Evolutionary conservation across 1,140 invertebrate genomes (phyloP).

Genomic region (Oryzaephilus surinamensis): DNA sequence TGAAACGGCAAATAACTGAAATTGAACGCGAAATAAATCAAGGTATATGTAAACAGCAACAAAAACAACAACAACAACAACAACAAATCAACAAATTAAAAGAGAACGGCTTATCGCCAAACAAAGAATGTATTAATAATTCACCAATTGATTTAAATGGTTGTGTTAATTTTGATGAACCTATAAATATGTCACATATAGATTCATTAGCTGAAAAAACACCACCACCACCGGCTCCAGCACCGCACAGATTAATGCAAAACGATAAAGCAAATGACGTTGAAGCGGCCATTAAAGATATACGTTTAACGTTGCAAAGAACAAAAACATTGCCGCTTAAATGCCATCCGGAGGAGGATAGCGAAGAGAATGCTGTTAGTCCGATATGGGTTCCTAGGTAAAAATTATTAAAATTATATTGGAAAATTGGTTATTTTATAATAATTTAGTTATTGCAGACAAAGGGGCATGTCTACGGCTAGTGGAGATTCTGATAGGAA

Average conservation of each 20-base stretch:
- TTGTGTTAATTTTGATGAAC: constrained; percentile 37
- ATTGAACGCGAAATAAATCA: constrained; percentile 63
- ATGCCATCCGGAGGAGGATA: constrained; percentile 33
- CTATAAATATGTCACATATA: no score
- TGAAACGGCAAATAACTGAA: constrained; percentile 64
- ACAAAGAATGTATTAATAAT: constrained; percentile 20
- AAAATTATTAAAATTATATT: constrained; percentile 19
- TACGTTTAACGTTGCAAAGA: constrained; percentile 64
- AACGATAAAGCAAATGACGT: constrained; percentile 42
- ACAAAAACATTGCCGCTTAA: constrained; percentile 57
- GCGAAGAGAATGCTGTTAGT: constrained; percentile 36
- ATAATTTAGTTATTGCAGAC: constrained; percentile 13
- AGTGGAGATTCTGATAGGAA: constrained; percentile 36
- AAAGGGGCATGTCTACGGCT: constrained; percentile 33
- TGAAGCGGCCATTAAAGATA: constrained; percentile 72
- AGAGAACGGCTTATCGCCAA: constrained; percentile 31
- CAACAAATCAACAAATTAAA: constrained; percentile 8
- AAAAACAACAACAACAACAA: constrained; percentile 1
- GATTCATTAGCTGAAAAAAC: constrained; percentile 39
- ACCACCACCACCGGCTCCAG: constrained; percentile 57
- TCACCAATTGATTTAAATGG: constrained; percentile 41
- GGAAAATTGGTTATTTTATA: constrained; percentile 9
- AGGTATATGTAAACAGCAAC: constrained; percentile 35
- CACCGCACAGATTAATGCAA: constrained; percentile 41
- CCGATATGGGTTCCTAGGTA: constrained; percentile 59